These are phyloP conservation scores for Crocidura indochinensis DNA, from an alignment of 2,797 vertebrate species.

Conservation along the genomic window DNA sequence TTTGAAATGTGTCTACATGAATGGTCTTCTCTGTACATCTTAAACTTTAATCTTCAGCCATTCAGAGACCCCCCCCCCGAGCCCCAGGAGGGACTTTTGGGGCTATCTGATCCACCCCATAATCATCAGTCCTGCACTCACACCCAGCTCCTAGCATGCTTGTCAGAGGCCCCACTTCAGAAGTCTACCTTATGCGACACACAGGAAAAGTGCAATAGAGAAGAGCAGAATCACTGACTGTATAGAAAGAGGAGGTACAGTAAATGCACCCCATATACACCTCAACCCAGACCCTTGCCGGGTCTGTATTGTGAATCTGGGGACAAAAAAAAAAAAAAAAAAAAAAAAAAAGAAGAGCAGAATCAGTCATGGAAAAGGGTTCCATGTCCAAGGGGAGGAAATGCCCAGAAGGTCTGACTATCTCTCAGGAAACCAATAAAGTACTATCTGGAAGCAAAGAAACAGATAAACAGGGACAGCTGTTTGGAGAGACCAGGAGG, in stretches of 20 bases:
- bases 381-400: neutral
- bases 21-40: neutral
- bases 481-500: slow-evolving; percentile 32
- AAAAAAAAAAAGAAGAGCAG: neutral
- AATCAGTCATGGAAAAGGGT: neutral
- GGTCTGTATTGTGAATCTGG: too few relatives aligned
- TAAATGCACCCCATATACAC: too few relatives aligned
- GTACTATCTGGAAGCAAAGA: slow-evolving; percentile 24
- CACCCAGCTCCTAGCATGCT: too few relatives aligned
- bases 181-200: too few relatives aligned
- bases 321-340: too few relatives aligned
- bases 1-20: slow-evolving; percentile 15
- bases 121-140: too few relatives aligned
- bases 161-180: too few relatives aligned
- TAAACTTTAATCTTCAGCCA: neutral
- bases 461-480: neutral
- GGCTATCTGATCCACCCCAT: too few relatives aligned
- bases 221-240: neutral
- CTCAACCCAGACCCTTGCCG: too few relatives aligned
- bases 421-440: neutral
- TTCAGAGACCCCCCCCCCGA: neutral
- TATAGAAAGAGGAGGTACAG: too few relatives aligned
- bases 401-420: neutral
- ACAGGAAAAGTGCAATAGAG: neutral
- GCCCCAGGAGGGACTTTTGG: too few relatives aligned